These are phyloP conservation scores for Melieria omissa DNA, from an alignment of 2,888 invertebrate genomes.

Conservation along the genomic window DNA sequence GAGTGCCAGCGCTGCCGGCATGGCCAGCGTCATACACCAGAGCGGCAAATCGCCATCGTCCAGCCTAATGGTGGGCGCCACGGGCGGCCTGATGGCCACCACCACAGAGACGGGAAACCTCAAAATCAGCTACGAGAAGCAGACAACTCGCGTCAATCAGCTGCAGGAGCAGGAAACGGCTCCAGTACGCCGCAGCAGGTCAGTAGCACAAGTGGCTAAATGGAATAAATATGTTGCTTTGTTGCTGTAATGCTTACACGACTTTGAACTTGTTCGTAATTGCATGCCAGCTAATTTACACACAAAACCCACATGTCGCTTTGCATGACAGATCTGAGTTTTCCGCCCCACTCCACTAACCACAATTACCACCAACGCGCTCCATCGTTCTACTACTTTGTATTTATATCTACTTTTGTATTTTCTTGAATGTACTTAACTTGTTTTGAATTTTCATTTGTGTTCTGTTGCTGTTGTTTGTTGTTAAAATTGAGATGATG, in stretches of 20 bases:
- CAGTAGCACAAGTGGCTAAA: slow-evolving; percentile 45
- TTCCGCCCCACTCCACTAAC: neutral
- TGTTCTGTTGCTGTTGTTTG: slow-evolving; percentile 26
- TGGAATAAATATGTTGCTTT: neutral
- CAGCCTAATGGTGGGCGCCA: slow-evolving; percentile 46
- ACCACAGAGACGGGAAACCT: slow-evolving; percentile 68
- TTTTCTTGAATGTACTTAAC: slow-evolving; percentile 16
- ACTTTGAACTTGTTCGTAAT: neutral
- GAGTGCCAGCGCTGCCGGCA: slow-evolving; percentile 34
- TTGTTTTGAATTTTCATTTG: slow-evolving; percentile 22
- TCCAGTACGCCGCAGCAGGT: slow-evolving; percentile 72
- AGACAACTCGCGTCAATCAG: slow-evolving; percentile 67
- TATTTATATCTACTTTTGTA: neutral
- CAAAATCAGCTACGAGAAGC: slow-evolving; percentile 71
- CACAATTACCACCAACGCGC: neutral
- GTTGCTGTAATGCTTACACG: slow-evolving; percentile 14
- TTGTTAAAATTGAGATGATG: neutral
- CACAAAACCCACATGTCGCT: too few species aligned
- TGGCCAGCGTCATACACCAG: slow-evolving; percentile 56
- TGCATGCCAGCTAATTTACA: too few species aligned
- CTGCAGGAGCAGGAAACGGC: slow-evolving; percentile 68
- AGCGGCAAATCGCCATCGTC: slow-evolving; percentile 62
- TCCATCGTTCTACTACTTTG: slow-evolving; percentile 6
- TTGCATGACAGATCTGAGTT: neutral
- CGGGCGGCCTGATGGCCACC: slow-evolving; percentile 62